phyloP scores from a whole-genome alignment of 2,113 vertebrate genomes.

The Rhynchopsitta pachyrhyncha region DNA sequence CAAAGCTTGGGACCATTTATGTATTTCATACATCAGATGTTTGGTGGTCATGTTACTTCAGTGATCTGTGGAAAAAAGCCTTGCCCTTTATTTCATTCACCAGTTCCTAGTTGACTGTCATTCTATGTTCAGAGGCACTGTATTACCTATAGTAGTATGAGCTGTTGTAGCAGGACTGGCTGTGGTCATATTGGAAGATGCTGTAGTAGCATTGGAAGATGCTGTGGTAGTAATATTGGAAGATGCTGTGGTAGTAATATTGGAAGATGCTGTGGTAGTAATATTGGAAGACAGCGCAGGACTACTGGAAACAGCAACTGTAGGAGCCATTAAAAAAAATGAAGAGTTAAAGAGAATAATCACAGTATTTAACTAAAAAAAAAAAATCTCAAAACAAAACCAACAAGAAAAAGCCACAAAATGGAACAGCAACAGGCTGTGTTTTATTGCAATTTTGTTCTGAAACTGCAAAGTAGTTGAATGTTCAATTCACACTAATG shows the following conservation, averaged over 20 bases:
- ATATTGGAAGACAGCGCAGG: rapidly evolving
- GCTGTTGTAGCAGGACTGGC: not conserved
- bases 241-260: not conserved
- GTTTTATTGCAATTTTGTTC: not conserved
- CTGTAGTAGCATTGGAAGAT: not conserved
- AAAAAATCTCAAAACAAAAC: not conserved
- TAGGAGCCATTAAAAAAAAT: not conserved
- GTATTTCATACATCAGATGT: not conserved
- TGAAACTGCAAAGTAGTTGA: not conserved
- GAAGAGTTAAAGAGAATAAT: not conserved
- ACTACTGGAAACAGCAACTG: rapidly evolving
- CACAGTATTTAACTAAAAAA: not conserved
- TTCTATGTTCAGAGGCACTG: not conserved
- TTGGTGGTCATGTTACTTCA: not conserved
- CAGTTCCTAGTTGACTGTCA: not conserved
- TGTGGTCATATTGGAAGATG: not conserved
- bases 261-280: not conserved
- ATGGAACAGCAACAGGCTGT: not conserved
- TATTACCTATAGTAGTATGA: constrained; percentile 56
- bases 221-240: not conserved
- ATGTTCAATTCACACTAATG: not conserved
- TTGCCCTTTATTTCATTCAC: not conserved
- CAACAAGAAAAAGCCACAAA: not conserved
- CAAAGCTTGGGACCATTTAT: not conserved
- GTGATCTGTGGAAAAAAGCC: not conserved